phyloP scores from a whole-genome alignment of 2,113 vertebrate species.

The Centropus bengalensis region DNA sequence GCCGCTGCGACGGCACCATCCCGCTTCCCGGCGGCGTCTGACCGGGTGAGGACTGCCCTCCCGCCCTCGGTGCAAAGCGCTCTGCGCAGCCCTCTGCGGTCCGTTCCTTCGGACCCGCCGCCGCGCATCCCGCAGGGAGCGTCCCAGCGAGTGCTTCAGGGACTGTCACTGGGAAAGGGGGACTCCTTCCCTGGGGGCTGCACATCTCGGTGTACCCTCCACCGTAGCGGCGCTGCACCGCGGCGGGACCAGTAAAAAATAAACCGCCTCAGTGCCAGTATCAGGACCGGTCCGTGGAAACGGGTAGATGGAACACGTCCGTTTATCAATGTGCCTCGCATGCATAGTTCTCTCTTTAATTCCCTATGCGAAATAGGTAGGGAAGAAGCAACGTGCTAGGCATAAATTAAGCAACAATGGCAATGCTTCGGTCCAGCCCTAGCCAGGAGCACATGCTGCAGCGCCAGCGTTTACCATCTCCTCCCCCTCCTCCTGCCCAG shows the following conservation, averaged over 20 bases:
- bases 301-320: neutral
- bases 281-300: neutral
- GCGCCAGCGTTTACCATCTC: neutral
- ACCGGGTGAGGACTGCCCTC: neutral
- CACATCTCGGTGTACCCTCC: neutral
- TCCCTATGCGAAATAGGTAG: slow-evolving; percentile 32
- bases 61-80: neutral
- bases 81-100: neutral
- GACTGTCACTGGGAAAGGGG: too few species aligned
- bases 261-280: neutral
- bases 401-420: slow-evolving; percentile 75
- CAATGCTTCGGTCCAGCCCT: neutral
- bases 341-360: neutral
- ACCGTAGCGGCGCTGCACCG: neutral
- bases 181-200: neutral
- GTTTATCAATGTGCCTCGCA: neutral
- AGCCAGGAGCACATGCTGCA: neutral
- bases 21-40: neutral
- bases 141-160: too few species aligned
- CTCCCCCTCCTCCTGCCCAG: neutral
- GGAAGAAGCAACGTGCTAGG: slow-evolving; percentile 50
- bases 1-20: neutral
- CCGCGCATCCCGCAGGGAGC: too few species aligned
- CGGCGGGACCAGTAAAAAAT: neutral
- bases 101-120: neutral